Evolutionary conservation across 2,888 invertebrate genomes (phyloP).

Genomic region (Platycheirus rosarum): DNA sequence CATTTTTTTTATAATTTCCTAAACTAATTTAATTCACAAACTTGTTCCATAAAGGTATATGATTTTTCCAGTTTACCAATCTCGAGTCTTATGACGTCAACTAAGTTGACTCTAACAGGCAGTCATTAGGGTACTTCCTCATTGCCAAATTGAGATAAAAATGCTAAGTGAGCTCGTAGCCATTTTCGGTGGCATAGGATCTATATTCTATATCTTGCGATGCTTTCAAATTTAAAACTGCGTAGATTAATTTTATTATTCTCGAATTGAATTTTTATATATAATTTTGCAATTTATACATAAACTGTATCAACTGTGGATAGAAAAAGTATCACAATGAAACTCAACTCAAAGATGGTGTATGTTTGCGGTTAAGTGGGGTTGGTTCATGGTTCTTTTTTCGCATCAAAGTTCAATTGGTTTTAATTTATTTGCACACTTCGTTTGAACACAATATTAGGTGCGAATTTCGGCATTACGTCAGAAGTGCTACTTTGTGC

Average conservation of each 20-base stretch:
- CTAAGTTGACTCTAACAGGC: constrained; percentile 23
- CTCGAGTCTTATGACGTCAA: constrained; percentile 19
- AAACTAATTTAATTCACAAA: constrained; percentile 1
- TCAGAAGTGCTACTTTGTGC: background rate
- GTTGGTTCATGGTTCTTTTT: background rate
- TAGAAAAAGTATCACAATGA: background rate
- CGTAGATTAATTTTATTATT: background rate
- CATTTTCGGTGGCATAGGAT: constrained; percentile 26
- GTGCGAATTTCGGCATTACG: background rate
- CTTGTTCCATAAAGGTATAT: constrained; percentile 2
- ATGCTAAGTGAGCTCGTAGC: constrained; percentile 44
- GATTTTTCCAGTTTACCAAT: background rate
- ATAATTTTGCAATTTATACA: background rate
- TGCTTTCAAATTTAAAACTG: constrained; percentile 8
- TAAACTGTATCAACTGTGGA: background rate
- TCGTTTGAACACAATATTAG: background rate
- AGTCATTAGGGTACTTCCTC: constrained; percentile 50
- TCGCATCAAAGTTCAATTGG: background rate
- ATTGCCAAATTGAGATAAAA: constrained; percentile 55
- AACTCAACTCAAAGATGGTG: background rate
- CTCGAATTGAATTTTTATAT: background rate
- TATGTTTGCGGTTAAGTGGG: background rate
- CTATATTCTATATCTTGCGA: background rate
- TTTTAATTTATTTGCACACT: background rate
- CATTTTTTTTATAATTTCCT: background rate